Conservation (phyloP, 2,888 invertebrate genomes). For the Hipparchia semele region DNA sequence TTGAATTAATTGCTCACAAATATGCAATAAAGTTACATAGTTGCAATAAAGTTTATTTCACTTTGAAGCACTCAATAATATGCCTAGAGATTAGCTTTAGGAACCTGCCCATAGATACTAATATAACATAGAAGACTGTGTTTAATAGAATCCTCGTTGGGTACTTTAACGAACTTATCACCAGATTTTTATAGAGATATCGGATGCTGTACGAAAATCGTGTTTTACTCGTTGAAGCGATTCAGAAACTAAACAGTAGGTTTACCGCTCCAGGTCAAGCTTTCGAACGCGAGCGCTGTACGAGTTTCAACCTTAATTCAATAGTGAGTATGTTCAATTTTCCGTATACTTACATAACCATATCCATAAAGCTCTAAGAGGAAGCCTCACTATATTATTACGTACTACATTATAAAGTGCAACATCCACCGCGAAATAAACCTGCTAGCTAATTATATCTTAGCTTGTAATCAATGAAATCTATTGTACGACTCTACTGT, state of each 20-base stretch:
- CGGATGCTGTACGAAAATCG: neutral
- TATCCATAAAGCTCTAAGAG: conserved; percentile 79
- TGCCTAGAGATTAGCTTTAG: no score
- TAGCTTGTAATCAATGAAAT: no score
- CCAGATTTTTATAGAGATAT: neutral
- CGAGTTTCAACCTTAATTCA: conserved; percentile 63
- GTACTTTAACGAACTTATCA: no score
- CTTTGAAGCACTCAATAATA: no score
- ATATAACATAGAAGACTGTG: no score
- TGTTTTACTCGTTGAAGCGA: neutral
- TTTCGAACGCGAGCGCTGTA: conserved; percentile 47
- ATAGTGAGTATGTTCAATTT: conserved; percentile 78
- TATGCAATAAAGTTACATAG: no score
- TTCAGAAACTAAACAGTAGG: neutral
- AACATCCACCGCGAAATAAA: neutral
- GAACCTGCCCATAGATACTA: no score
- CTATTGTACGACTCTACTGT: no score
- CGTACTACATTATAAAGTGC: conserved; percentile 53
- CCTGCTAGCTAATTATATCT: neutral
- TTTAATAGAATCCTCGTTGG: no score
- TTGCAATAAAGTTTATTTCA: no score
- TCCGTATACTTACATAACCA: conserved; percentile 78
- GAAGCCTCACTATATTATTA: conserved; percentile 76
- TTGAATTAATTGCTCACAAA: no score
- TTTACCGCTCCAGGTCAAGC: neutral